Conservation (phyloP, 2,113 vertebrate genomes). For the Corythaixoides concolor region DNA sequence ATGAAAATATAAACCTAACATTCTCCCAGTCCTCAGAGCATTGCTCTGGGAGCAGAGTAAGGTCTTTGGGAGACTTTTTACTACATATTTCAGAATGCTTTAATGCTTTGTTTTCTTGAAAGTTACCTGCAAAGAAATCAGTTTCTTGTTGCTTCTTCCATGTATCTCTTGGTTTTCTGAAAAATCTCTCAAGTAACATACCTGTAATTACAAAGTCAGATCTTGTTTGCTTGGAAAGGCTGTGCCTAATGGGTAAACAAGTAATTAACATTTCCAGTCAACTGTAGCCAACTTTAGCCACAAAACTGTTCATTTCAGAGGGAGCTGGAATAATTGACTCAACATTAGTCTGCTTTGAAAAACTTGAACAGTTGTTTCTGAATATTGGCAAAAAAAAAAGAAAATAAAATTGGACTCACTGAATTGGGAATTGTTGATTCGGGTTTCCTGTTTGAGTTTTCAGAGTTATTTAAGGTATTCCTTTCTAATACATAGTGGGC, state of each 20-base stretch:
- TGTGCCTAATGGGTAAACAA: not conserved
- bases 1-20: not conserved
- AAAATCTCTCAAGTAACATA: not conserved
- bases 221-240: not conserved
- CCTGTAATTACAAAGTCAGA: not conserved
- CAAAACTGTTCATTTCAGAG: not conserved
- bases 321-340: not conserved
- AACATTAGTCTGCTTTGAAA: not conserved
- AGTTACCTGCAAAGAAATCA: not conserved
- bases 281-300: not conserved
- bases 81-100: not conserved
- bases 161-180: not conserved
- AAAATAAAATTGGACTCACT: not conserved
- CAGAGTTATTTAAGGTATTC: not conserved
- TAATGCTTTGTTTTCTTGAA: not conserved
- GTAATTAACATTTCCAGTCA: not conserved
- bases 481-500: not conserved
- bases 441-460: not conserved
- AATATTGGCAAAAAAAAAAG: not conserved
- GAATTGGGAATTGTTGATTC: not conserved
- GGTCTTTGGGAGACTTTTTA: not conserved
- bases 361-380: not conserved
- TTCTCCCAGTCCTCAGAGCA: not conserved
- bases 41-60: not conserved
- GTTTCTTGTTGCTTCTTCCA: not conserved